These are phyloP conservation scores for Hylia prasina DNA, from an alignment of 2,113 vertebrate species.

Conservation along the genomic window DNA sequence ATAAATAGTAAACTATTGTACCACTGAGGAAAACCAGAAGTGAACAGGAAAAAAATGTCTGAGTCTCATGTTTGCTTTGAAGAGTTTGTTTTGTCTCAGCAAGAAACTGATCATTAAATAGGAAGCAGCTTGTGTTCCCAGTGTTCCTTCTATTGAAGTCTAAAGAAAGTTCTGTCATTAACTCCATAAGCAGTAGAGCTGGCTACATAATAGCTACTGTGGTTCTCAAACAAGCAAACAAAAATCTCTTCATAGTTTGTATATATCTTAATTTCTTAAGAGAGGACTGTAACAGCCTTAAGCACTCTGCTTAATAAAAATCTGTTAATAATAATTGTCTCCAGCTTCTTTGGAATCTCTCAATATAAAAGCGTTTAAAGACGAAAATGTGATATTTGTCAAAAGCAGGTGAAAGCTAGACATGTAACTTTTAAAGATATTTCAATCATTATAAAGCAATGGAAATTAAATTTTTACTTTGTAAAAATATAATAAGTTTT, in stretches of 20 bases:
- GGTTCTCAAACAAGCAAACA: background rate
- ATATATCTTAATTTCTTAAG: too few relatives aligned
- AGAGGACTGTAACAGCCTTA: too few relatives aligned
- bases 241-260: background rate
- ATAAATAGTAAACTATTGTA: background rate
- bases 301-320: too few relatives aligned
- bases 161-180: background rate
- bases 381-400: background rate
- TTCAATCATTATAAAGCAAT: background rate
- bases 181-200: background rate
- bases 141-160: background rate
- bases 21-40: background rate
- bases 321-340: too few relatives aligned
- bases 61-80: background rate
- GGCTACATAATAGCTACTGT: background rate
- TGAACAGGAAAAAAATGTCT: background rate
- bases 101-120: background rate
- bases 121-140: background rate
- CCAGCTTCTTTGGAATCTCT: too few relatives aligned
- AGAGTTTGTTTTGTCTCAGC: background rate
- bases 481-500: background rate
- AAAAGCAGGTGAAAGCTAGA: background rate
- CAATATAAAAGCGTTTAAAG: background rate
- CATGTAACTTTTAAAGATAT: background rate
- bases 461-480: background rate